Evolutionary conservation across 2,888 invertebrate species (phyloP).

Genomic region (Alcis repandata): DNA sequence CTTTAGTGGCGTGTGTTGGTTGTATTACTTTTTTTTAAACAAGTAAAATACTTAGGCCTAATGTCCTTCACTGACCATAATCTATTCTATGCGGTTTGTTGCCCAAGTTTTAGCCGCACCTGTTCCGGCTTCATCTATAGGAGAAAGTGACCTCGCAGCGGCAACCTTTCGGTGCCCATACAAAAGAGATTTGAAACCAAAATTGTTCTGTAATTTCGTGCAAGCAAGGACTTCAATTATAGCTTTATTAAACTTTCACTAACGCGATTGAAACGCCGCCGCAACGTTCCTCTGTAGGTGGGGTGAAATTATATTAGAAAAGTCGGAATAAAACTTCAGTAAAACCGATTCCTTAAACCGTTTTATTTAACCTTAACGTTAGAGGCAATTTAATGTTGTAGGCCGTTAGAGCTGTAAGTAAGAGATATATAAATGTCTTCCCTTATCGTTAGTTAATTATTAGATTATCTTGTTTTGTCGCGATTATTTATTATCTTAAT

Average conservation of each 20-base stretch:
- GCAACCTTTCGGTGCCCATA: slow-evolving; percentile 16
- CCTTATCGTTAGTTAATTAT: not conserved
- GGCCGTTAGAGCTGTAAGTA: not conserved
- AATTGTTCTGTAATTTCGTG: slow-evolving; percentile 19
- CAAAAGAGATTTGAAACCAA: slow-evolving; percentile 18
- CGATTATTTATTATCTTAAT: slow-evolving; percentile 3
- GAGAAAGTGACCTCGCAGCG: slow-evolving; percentile 59
- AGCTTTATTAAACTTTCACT: slow-evolving; percentile 19
- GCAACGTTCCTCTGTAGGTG: too few relatives aligned
- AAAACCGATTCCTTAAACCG: not conserved
- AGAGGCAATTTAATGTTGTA: too few relatives aligned
- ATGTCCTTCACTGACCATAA: slow-evolving; percentile 6
- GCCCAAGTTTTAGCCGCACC: slow-evolving; percentile 47
- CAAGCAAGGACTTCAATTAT: slow-evolving; percentile 14
- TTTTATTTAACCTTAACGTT: not conserved
- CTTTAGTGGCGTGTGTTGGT: too few relatives aligned
- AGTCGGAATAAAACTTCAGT: too few relatives aligned
- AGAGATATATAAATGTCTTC: not conserved
- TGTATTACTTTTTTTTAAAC: not conserved
- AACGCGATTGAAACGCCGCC: not conserved
- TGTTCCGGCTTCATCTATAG: slow-evolving; percentile 49
- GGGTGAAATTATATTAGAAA: not conserved
- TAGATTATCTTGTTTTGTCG: not conserved
- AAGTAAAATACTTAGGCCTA: not conserved
- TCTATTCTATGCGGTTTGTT: slow-evolving; percentile 8